Percentiles rank a stretch among this genome's conserved stretches.
Evolutionary conservation across 2,113 vertebrate genomes (phyloP).

Genomic region (Ginglymostoma cirratum): DNA sequence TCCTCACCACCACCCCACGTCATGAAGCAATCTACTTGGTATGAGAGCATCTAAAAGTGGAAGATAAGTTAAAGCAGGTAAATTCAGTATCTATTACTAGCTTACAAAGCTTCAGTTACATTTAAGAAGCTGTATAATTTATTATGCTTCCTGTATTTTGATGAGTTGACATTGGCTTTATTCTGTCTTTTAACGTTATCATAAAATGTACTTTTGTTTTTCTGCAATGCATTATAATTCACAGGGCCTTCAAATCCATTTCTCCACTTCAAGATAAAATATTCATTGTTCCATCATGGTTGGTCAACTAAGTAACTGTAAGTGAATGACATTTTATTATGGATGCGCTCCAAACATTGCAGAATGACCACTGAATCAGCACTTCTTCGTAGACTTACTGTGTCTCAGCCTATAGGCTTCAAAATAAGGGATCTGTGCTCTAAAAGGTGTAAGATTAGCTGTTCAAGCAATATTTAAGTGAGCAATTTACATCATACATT

Average conservation of each 20-base stretch:
- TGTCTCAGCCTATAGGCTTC: not conserved
- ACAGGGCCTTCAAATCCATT: slow-evolving; percentile 12
- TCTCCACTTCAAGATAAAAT: slow-evolving; percentile 30
- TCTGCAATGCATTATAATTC: slow-evolving; percentile 9
- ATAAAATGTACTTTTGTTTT: slow-evolving; percentile 23
- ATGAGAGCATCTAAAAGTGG: not conserved
- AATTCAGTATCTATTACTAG: not conserved
- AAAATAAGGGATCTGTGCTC: not conserved
- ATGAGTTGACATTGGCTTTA: not conserved
- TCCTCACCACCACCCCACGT: not conserved
- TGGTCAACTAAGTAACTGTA: slow-evolving; percentile 15
- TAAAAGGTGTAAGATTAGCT: not conserved
- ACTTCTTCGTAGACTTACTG: not conserved
- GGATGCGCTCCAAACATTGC: not conserved
- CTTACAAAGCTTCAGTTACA: not conserved
- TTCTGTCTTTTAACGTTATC: not conserved
- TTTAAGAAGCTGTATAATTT: slow-evolving; percentile 3
- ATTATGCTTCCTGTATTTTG: slow-evolving; percentile 11
- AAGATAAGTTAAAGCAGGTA: not conserved
- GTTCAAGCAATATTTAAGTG: not conserved
- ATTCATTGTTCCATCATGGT: slow-evolving; percentile 26
- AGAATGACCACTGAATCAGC: not conserved
- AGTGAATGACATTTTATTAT: slow-evolving; percentile 36
- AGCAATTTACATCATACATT: not conserved
- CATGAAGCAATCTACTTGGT: not conserved